Percentiles rank a stretch among this genome's conserved stretches.
Evolutionary conservation across 2,797 vertebrate genomes (phyloP).

Genomic region (Eulemur albifrons): DNA sequence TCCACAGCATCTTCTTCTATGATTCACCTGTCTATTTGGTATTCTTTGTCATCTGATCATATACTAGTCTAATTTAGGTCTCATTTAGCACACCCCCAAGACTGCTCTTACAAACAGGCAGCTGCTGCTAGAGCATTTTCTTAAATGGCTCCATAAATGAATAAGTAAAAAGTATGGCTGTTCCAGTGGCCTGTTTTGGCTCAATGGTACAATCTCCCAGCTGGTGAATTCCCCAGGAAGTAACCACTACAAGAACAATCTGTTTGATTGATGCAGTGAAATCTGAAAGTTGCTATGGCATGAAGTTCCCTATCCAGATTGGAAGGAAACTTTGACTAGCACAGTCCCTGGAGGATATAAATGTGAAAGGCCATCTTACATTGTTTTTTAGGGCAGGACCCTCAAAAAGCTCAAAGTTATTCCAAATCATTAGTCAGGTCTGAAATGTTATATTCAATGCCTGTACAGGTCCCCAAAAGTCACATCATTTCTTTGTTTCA

Average conservation of each 20-base stretch:
- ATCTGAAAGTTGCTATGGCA: background rate
- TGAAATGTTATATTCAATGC: background rate
- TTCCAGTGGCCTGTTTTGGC: conserved; percentile 7
- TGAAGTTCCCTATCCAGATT: background rate
- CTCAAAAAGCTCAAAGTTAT: background rate
- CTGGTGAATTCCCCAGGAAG: conserved; percentile 16
- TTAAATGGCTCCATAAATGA: conserved; percentile 48
- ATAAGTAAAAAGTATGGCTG: background rate
- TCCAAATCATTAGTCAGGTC: background rate
- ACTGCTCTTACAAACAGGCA: conserved; percentile 43
- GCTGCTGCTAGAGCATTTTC: background rate
- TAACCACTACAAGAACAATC: background rate
- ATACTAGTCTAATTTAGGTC: conserved; percentile 34
- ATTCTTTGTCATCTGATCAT: conserved; percentile 43
- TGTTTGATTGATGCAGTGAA: conserved; percentile 30
- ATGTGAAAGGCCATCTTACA: background rate
- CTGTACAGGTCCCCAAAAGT: background rate
- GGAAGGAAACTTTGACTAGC: background rate
- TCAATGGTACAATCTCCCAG: background rate
- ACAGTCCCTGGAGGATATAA: background rate
- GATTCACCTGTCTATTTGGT: conserved; percentile 32
- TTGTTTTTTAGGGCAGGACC: background rate
- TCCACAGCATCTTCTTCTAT: background rate
- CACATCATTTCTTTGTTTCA: background rate
- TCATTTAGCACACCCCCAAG: background rate